Percentiles rank a stretch among this genome's conserved stretches.
Conservation (phyloP, 2,797 vertebrate genomes). For the Typhlichthys subterraneus region DNA sequence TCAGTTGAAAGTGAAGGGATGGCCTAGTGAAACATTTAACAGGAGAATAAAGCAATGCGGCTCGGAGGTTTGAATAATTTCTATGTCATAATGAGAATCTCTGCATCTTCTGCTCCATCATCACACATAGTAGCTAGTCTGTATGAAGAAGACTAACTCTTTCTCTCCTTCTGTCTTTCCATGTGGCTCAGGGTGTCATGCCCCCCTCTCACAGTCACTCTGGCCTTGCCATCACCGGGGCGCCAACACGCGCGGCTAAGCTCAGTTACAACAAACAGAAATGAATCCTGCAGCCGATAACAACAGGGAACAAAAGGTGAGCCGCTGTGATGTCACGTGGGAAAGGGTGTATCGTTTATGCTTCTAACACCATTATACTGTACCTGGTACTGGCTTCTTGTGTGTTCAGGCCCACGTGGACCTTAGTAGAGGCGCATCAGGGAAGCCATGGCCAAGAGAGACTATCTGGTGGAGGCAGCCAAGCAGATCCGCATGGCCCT, state of each 20-base stretch:
- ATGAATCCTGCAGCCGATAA: slow-evolving; percentile 60
- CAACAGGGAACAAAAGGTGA: slow-evolving; percentile 60
- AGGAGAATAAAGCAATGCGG: neutral
- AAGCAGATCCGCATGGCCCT: slow-evolving; percentile 94
- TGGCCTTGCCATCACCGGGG: slow-evolving; percentile 21
- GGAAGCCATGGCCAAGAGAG: slow-evolving; percentile 83
- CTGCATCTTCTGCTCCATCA: slow-evolving; percentile 45
- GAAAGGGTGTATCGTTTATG: no score
- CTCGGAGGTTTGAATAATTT: slow-evolving; percentile 41
- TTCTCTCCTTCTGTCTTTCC: slow-evolving; percentile 29
- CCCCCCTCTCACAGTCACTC: slow-evolving; percentile 29
- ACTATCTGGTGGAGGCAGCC: slow-evolving; percentile 95
- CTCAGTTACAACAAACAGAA: slow-evolving; percentile 37
- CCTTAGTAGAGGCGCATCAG: slow-evolving; percentile 56
- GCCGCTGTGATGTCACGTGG: neutral
- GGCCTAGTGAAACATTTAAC: no score
- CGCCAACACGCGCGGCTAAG: slow-evolving; percentile 11
- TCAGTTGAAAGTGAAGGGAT: no score
- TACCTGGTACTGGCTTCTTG: slow-evolving; percentile 23
- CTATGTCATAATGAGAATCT: slow-evolving; percentile 23
- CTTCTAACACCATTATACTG: no score
- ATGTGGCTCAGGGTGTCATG: slow-evolving; percentile 52
- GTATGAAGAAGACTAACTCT: slow-evolving; percentile 51
- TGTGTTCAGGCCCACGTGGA: slow-evolving; percentile 70
- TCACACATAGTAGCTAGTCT: slow-evolving; percentile 40